Evolutionary conservation across 2,888 invertebrate species (phyloP).

Genomic region (Lordiphosa fenestrarum): DNA sequence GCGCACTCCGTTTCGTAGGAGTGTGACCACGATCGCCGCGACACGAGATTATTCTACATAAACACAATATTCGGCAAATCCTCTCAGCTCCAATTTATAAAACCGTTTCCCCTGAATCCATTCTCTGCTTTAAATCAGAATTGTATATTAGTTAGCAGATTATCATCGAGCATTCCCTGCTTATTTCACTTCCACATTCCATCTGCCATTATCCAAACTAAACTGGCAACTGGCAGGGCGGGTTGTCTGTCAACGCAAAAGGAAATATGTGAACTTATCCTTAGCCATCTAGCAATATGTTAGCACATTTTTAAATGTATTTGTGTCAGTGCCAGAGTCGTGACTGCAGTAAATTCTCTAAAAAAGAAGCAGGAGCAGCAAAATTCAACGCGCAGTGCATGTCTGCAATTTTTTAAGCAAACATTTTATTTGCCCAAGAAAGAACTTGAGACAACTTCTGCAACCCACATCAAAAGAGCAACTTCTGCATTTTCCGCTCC

Average conservation of each 20-base stretch:
- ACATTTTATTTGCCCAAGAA: conserved; percentile 60
- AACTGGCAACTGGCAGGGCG: conserved; percentile 25
- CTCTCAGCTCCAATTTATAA: not conserved
- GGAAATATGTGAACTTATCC: conserved; percentile 35
- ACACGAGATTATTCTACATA: too few relatives aligned
- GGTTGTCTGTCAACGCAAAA: conserved; percentile 20
- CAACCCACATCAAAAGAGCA: conserved; percentile 56
- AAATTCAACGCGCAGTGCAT: conserved; percentile 43
- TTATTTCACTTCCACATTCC: not conserved
- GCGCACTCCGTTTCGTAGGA: too few relatives aligned
- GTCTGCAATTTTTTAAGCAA: conserved; percentile 69
- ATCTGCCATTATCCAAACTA: conserved; percentile 29
- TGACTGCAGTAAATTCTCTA: conserved; percentile 69
- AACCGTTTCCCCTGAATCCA: conserved; percentile 5
- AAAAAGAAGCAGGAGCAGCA: not conserved
- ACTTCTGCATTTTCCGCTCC: conserved; percentile 37
- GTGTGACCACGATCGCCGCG: too few relatives aligned
- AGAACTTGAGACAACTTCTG: conserved; percentile 25
- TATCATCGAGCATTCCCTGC: conserved; percentile 27
- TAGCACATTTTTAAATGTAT: conserved; percentile 51
- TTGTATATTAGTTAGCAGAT: conserved; percentile 34
- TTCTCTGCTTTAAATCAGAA: conserved; percentile 18
- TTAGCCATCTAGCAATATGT: conserved; percentile 29
- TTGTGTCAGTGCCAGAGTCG: conserved; percentile 56
- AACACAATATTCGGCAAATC: too few relatives aligned